phyloP scores from a whole-genome alignment of 92 coral and sea anemone species.

The Virgularia gustaviana region DNA sequence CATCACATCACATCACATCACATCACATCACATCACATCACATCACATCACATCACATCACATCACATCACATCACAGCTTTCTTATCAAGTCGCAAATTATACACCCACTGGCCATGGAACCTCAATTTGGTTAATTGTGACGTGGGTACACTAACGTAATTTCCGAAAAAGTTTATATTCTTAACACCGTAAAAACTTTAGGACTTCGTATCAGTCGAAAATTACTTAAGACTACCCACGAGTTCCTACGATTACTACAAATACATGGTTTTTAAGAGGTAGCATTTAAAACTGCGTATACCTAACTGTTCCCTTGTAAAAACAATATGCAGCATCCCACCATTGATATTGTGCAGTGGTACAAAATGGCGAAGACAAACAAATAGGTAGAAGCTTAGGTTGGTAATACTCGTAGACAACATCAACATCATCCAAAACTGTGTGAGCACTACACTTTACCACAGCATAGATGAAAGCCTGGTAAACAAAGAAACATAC shows the following conservation, averaged over 20 bases:
- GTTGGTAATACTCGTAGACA: conserved; percentile 76
- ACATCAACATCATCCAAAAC: conserved; percentile 82
- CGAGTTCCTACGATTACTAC: background rate
- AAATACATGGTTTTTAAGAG: too few relatives aligned
- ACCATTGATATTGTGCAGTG: conserved; percentile 85
- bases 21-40: too few relatives aligned
- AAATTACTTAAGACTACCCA: too few relatives aligned
- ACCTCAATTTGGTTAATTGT: too few relatives aligned
- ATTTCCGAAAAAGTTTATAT: background rate
- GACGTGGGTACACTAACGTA: too few relatives aligned
- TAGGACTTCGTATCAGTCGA: background rate
- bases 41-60: too few relatives aligned
- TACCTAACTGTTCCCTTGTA: conserved; percentile 86
- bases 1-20: too few relatives aligned
- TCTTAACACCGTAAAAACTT: background rate
- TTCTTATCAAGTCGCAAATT: too few relatives aligned
- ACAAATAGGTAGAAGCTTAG: conserved; percentile 75
- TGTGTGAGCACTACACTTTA: conserved; percentile 69
- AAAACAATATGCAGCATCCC: conserved; percentile 81
- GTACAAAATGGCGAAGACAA: conserved; percentile 64
- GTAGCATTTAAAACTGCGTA: background rate
- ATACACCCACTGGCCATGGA: too few relatives aligned
- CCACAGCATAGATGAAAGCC: conserved; percentile 97
- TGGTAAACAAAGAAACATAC: conserved; percentile 19
- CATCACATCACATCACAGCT: too few relatives aligned